A percentile compares a stretch with the other conserved stretches of the same genome.
Conservation (phyloP, 2,113 vertebrate genomes). For the Cyprinodon tularosa region DNA sequence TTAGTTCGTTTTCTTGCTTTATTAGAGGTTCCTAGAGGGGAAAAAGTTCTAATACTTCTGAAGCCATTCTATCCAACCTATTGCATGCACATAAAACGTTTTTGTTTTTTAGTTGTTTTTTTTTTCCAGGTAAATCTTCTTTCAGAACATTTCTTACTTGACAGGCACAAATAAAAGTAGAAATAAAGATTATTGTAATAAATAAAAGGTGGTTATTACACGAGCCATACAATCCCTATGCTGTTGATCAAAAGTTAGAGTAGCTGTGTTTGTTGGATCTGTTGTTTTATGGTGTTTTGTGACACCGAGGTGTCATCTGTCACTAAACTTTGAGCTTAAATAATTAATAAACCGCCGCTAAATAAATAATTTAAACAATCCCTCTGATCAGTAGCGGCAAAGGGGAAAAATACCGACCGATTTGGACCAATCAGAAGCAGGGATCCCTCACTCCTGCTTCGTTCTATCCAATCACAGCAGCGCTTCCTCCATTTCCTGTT, state of each 20-base stretch:
- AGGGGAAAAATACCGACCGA: slow-evolving; percentile 28
- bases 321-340: slow-evolving; percentile 49
- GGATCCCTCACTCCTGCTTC: slow-evolving; percentile 14
- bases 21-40: background rate
- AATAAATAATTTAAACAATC: slow-evolving; percentile 77
- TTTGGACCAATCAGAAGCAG: slow-evolving; percentile 66
- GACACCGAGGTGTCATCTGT: slow-evolving; percentile 14
- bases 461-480: slow-evolving; percentile 65
- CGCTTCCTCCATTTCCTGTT: slow-evolving; percentile 75
- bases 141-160: background rate
- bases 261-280: background rate
- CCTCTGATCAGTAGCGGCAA: slow-evolving; percentile 38
- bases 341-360: slow-evolving; percentile 60
- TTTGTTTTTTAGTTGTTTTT: too few relatives aligned
- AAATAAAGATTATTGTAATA: background rate
- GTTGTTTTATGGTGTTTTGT: background rate
- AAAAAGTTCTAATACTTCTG: background rate
- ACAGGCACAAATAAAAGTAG: background rate
- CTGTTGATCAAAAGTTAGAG: background rate
- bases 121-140: too few relatives aligned
- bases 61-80: background rate
- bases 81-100: background rate
- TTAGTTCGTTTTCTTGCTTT: background rate
- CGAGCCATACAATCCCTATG: background rate
- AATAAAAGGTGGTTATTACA: background rate